Percentiles rank a stretch among this genome's conserved stretches.
phyloP scores from a whole-genome alignment of 2,113 vertebrate genomes.

The Orientallactaga bullata region DNA sequence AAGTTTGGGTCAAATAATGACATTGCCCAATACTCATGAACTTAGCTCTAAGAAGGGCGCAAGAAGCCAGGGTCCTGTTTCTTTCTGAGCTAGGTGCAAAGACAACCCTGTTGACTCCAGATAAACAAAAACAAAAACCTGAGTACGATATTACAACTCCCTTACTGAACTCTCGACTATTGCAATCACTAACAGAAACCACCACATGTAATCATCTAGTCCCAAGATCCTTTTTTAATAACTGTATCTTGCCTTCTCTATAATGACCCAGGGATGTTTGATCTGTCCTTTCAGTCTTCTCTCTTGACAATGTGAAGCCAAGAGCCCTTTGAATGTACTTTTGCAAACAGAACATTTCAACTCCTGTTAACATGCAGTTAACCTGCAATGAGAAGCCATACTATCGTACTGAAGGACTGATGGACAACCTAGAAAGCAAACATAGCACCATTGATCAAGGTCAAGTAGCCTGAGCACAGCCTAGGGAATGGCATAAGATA shows the following conservation, averaged over 20 bases:
- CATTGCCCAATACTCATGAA: background rate
- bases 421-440: slow-evolving; percentile 36
- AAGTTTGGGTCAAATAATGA: background rate
- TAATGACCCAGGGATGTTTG: background rate
- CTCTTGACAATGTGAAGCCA: slow-evolving; percentile 28
- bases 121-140: background rate
- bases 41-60: background rate
- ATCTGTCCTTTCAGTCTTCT: background rate
- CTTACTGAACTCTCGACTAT: background rate
- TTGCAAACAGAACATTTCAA: background rate
- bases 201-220: background rate
- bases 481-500: slow-evolving; percentile 1
- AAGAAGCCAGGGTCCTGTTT: background rate
- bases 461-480: background rate
- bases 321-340: slow-evolving; percentile 39
- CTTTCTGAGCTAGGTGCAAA: background rate
- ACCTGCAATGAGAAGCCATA: background rate
- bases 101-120: background rate
- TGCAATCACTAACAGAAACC: background rate
- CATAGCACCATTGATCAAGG: background rate
- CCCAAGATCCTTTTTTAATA: background rate
- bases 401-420: background rate
- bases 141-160: background rate
- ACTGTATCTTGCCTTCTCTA: background rate
- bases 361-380: background rate